phyloP scores from a whole-genome alignment of 1,140 invertebrate genomes.

The Magallana ariakensis region DNA sequence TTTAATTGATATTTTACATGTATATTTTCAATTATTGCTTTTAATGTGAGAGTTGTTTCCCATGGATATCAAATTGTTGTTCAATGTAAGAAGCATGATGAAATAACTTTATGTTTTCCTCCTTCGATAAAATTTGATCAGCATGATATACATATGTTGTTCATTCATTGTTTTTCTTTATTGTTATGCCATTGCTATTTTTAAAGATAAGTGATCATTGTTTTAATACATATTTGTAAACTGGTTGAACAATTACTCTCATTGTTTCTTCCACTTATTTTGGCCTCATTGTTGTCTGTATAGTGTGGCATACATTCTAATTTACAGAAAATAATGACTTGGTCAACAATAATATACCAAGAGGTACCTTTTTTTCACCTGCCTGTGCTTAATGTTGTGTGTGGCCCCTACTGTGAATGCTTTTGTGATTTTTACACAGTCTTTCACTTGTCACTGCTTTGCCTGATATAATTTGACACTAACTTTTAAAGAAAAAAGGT shows the following conservation, averaged over 20 bases:
- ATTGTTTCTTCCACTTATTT: not conserved
- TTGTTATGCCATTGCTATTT: no score
- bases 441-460: no score
- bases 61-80: not conserved
- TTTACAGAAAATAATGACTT: conserved; percentile 19
- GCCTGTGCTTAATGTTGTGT: not conserved
- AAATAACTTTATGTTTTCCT: not conserved
- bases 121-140: no score
- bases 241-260: no score
- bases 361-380: conserved; percentile 6
- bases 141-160: no score
- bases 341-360: conserved; percentile 31
- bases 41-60: not conserved
- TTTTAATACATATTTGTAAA: no score
- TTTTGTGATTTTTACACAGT: no score
- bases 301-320: conserved; percentile 21
- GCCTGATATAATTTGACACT: no score
- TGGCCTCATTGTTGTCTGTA: not conserved
- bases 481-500: no score
- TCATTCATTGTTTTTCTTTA: no score
- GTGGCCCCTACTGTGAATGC: no score
- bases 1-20: not conserved
- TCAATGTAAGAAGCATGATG: not conserved
- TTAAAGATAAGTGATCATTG: no score
- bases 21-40: conserved; percentile 4